A percentile compares a stretch with the other conserved stretches of the same genome.
These are phyloP conservation scores for Girardinichthys multiradiatus DNA, from an alignment of 2,113 vertebrate genomes.

Conservation along the genomic window DNA sequence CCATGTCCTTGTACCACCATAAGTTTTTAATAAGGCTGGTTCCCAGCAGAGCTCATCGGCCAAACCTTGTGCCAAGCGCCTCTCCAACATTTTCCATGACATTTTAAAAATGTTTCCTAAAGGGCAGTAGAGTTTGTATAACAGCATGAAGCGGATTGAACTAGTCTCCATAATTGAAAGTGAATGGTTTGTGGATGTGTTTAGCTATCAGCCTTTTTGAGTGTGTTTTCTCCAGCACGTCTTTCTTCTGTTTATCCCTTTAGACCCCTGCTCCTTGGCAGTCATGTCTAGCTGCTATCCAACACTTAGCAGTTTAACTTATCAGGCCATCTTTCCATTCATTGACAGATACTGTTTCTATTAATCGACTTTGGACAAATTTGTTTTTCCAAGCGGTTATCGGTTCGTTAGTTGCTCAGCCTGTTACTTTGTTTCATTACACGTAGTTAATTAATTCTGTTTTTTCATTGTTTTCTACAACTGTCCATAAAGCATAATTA, in stretches of 20 bases:
- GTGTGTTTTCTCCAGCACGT: background rate
- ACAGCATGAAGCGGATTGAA: conserved; percentile 55
- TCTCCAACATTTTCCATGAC: conserved; percentile 54
- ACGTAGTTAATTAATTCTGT: background rate
- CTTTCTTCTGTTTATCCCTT: background rate
- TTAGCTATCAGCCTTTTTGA: background rate
- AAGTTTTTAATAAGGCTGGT: conserved; percentile 66
- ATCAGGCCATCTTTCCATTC: background rate
- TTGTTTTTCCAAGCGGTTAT: background rate
- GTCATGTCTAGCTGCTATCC: background rate
- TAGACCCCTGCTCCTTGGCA: background rate
- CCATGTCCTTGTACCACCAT: conserved; percentile 43
- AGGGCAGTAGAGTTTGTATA: conserved; percentile 54
- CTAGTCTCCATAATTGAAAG: conserved; percentile 26
- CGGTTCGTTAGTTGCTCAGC: background rate
- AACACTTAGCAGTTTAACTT: background rate
- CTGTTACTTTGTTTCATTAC: background rate
- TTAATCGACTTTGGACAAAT: background rate
- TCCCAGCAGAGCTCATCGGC: conserved; percentile 56
- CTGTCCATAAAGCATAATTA: background rate
- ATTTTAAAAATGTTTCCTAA: conserved; percentile 58
- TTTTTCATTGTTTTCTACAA: background rate
- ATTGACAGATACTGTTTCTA: background rate
- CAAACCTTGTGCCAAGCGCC: conserved; percentile 36
- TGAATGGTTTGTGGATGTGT: background rate